Base-by-base conservation (phyloP, 1,140 invertebrate species). In the Orchestia grillus region DNA sequence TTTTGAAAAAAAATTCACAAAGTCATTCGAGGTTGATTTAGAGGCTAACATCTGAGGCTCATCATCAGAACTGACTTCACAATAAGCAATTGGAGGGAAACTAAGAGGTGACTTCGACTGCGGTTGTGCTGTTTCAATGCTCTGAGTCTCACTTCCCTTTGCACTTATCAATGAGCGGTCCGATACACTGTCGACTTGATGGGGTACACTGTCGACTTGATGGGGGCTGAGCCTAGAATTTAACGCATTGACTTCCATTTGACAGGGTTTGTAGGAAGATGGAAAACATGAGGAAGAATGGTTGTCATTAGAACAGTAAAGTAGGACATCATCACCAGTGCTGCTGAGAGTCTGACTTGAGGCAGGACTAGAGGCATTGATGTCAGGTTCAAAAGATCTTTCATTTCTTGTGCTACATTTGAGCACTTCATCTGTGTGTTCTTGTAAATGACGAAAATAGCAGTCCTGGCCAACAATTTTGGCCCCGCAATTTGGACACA, bases 391-490 rank as follows among this genome's bases (percentile, higher is more conserved):
- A 91, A 19, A 23, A 42, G 44, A 42, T 4, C 44, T 42, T 42
- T 42, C 41, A 91, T 91, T 91, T 91, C 42, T 36, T 91, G 3
- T 11, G 42, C 41, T 91, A 44, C 41, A 43, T 41, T 90, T 90
- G 42, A 11, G 41, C 41, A 90, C 88, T 43, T 44, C 88, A 90
- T 90, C 88, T 3, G 88, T 45, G 44, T 94, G 92, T 40, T 94
- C 92, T 44, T 94, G 92, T n/a, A 94, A 44, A 45, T 94, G 92
- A n/a, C 44, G 15, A 44, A 94, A 45, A 44, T 94, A 94, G 11
- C 8, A n/a, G 40, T 94, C 92, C 44, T 94, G 92, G 16, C 92
- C 92, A 44, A 94, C 43, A 44, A 94, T 94, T 45, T 94, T 94
- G 3, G 44, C 92, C 11, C 92, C 44, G 40, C 92, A 94, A 40